Conservation (phyloP, 1,140 invertebrate species). For the Leptestheria dahalacensis region DNA sequence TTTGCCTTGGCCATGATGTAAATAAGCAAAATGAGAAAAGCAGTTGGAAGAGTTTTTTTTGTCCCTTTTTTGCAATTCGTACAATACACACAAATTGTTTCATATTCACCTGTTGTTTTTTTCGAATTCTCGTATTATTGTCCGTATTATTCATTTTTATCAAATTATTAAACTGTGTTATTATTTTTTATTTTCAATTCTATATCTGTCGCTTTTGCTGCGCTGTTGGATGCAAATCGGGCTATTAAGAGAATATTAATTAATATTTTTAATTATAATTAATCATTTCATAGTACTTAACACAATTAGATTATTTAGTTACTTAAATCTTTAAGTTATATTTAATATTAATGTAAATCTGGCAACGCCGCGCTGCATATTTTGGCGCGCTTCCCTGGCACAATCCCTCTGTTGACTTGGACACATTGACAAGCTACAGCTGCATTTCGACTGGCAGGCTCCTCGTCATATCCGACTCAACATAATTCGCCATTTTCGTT, state of each 20-base stretch:
- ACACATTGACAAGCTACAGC: too few relatives aligned
- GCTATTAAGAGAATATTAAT: not conserved
- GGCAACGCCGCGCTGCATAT: not conserved
- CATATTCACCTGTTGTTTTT: too few relatives aligned
- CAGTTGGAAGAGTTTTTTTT: not conserved
- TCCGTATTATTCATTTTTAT: too few relatives aligned
- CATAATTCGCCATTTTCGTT: too few relatives aligned
- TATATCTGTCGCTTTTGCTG: too few relatives aligned
- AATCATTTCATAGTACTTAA: not conserved
- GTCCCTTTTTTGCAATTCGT: not conserved
- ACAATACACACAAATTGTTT: not conserved
- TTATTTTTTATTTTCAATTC: too few relatives aligned
- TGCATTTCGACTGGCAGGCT: too few relatives aligned
- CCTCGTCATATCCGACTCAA: too few relatives aligned
- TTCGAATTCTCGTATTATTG: too few relatives aligned
- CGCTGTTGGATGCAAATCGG: too few relatives aligned
- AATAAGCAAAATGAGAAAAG: not conserved
- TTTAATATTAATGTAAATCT: not conserved
- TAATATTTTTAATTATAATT: not conserved
- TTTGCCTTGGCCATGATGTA: not conserved
- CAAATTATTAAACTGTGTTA: too few relatives aligned
- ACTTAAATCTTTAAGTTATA: slow-evolving; percentile 1
- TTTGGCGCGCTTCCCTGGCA: not conserved
- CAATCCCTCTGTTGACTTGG: too few relatives aligned
- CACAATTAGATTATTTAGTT: not conserved